A percentile compares a stretch with the other conserved stretches of the same genome.
Evolutionary conservation across 2,113 vertebrate species (phyloP).

Genomic region (Etheostoma spectabile): DNA sequence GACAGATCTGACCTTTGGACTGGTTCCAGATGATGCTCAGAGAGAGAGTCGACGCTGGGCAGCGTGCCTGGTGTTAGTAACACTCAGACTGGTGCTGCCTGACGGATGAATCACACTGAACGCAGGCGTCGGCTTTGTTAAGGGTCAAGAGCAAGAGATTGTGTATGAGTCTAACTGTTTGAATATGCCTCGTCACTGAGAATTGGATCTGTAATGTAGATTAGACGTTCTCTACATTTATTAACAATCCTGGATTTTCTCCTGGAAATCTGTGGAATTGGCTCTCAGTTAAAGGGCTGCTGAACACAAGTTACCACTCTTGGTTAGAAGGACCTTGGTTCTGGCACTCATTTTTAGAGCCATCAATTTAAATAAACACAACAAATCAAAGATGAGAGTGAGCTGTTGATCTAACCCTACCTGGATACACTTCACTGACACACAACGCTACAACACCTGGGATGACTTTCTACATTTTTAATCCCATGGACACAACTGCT

Average conservation of each 20-base stretch:
- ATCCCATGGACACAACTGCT: background rate
- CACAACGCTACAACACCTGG: background rate
- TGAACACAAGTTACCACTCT: background rate
- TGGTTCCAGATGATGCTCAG: constrained; percentile 40
- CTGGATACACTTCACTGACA: background rate
- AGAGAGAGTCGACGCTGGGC: constrained; percentile 34
- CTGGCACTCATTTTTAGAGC: background rate
- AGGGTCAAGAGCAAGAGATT: constrained; percentile 3
- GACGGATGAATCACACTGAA: constrained; percentile 51
- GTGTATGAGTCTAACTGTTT: background rate
- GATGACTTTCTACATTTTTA: constrained; percentile 8
- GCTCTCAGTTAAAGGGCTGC: background rate
- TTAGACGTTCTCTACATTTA: background rate
- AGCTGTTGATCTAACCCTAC: too few relatives aligned
- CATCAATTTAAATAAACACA: background rate
- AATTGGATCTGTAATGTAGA: background rate
- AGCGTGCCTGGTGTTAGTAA: constrained; percentile 46
- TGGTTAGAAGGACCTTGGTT: background rate
- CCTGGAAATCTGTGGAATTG: background rate
- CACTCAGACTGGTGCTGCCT: constrained; percentile 35
- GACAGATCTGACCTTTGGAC: constrained; percentile 56
- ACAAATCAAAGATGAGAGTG: background rate
- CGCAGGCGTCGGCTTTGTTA: constrained; percentile 27
- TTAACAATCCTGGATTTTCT: background rate
- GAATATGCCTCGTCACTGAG: constrained; percentile 14